Evolutionary conservation across 2,797 vertebrate species (phyloP).

Genomic region (Passerculus sandwichensis): DNA sequence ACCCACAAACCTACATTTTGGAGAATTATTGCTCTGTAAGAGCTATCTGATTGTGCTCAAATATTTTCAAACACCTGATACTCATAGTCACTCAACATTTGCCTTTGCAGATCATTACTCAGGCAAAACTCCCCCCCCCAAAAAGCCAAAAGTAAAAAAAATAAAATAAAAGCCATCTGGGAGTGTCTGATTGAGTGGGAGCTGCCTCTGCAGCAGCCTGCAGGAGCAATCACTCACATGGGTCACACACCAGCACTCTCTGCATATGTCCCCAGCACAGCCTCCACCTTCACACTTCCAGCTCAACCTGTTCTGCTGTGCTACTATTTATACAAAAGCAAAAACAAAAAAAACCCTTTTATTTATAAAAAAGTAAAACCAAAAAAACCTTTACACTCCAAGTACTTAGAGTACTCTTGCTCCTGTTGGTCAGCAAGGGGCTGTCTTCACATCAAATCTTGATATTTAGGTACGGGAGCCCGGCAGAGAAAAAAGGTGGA

Average conservation of each 20-base stretch:
- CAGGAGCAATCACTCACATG: background rate
- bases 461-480: fast-evolving
- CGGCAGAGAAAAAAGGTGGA: background rate
- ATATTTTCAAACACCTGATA: background rate
- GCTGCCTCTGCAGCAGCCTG: background rate
- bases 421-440: background rate
- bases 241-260: background rate
- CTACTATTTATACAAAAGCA: background rate
- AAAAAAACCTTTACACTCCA: background rate
- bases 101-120: background rate
- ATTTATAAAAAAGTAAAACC: background rate
- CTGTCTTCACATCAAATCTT: background rate
- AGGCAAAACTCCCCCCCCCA: background rate
- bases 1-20: background rate
- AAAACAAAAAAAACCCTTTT: too few species aligned
- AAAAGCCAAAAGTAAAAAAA: background rate
- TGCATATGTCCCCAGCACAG: background rate
- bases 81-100: background rate
- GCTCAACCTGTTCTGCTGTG: background rate
- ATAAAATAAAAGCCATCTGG: background rate
- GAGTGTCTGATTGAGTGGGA: background rate
- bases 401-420: background rate
- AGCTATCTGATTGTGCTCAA: background rate
- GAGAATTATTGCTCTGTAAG: background rate
- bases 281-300: background rate